phyloP scores from a whole-genome alignment of 1,140 invertebrate species.

The Eciton burchellii region DNA sequence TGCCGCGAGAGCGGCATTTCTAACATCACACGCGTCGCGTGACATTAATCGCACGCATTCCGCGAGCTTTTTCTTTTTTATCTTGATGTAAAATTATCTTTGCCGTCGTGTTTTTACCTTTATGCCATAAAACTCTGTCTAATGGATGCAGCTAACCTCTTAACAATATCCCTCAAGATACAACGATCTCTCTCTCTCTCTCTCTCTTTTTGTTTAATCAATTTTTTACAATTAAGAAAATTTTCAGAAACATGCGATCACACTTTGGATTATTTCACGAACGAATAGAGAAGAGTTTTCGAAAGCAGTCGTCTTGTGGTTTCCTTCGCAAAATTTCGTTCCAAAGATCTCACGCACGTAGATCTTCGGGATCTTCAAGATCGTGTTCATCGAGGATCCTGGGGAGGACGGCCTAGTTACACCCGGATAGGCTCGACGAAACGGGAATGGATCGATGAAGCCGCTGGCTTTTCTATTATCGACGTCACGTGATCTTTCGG shows the following conservation, averaged over 20 bases:
- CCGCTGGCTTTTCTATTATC: conserved; percentile 41
- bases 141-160: not conserved
- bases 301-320: too few relatives aligned
- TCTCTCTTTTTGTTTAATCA: not conserved
- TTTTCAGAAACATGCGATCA: not conserved
- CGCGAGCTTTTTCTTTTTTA: not conserved
- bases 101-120: not conserved
- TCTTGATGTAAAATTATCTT: conserved; percentile 6
- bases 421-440: conserved; percentile 44
- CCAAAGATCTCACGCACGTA: too few relatives aligned
- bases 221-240: not conserved
- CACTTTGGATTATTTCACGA: not conserved
- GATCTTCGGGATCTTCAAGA: conserved; percentile 21
- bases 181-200: not conserved
- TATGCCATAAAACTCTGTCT: not conserved
- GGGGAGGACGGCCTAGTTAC: conserved; percentile 54
- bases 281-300: conserved; percentile 2
- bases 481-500: conserved; percentile 54
- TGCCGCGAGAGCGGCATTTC: not conserved
- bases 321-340: conserved; percentile 24
- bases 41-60: conserved; percentile 18
- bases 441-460: conserved; percentile 50
- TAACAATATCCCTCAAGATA: not conserved
- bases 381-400: conserved; percentile 42
- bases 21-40: not conserved